Evolutionary conservation across 2,888 invertebrate species (phyloP), one percentile per base, ranked within the genome.

Genomic region (Scaptodrosophila latifasciaeformis): DNA sequence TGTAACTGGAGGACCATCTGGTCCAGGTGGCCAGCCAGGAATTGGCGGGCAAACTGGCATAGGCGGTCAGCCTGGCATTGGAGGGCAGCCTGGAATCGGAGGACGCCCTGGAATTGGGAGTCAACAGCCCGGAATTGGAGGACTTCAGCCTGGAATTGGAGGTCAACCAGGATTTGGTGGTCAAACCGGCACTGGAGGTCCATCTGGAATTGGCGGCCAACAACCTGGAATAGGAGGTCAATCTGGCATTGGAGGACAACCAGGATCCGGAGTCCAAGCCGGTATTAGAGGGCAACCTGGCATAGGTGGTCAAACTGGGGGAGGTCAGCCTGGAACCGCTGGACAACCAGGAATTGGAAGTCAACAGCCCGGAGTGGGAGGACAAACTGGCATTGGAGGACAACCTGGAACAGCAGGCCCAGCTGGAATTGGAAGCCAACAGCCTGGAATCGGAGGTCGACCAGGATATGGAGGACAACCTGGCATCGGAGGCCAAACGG

Each of bases 401-500:
- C 18, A 55, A 1, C 34, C 31, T 10, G 51, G 53, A 10, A 29
- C 29, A 12, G 49, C 27, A 19, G 44, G 43, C 34, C 24, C 43
- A 12, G 10, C 13, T 6, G 47, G 54, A 31, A 12, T 12, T 30
- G 63, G 53, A 1, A 18, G 37, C n/a, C 18, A 29, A 40, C 53
- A 49, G 3, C 21, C 46, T 40, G 60, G 50, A 35, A 53, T 44
- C 27, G 31, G 15, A n/a, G 52, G 44, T 12, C 24, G 35, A 29
- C 46, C 50, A n/a, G 60, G 62, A 24, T 21, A 42, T 9, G 58
- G 57, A 21, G 42, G 30, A 6, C 58, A 37, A 6, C 49, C 39
- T 12, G 61, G 50, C 18, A n/a, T 15, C 34, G 58, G 57, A 2
- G 51, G n/a, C n/a, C 56, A 48, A 21, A 18, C n/a, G 40, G 57